A percentile compares a stretch with the other conserved stretches of the same genome.
Evolutionary conservation across 2,888 invertebrate species (phyloP).

Genomic region (Teleiodes luculella): DNA sequence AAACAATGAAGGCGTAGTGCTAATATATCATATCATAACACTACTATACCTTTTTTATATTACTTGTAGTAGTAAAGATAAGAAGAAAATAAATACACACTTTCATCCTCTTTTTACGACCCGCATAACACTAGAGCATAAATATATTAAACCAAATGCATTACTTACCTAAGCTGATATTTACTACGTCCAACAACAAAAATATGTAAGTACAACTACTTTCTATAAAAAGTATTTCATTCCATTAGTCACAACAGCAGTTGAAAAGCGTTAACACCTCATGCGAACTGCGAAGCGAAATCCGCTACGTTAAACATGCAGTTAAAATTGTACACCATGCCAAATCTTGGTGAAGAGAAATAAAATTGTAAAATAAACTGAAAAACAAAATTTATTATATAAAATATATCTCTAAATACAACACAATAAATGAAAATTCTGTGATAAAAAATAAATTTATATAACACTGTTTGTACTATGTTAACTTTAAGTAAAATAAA

Average conservation of each 20-base stretch:
- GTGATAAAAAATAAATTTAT: background rate
- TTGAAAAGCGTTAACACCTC: background rate
- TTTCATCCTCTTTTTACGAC: background rate
- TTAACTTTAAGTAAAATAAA: background rate
- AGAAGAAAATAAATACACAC: no score
- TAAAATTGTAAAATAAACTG: conserved; percentile 1
- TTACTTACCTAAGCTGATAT: background rate
- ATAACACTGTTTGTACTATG: background rate
- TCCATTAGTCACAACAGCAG: background rate
- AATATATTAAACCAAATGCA: background rate
- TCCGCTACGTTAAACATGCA: background rate
- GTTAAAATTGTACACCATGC: background rate
- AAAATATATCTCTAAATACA: conserved; percentile 10
- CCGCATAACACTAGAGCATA: background rate
- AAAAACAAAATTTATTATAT: conserved; percentile 17
- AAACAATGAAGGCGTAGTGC: no score
- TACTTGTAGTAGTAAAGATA: no score
- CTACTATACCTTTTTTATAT: background rate
- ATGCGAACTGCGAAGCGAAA: background rate
- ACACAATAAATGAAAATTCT: background rate
- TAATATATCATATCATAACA: no score
- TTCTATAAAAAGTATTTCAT: background rate
- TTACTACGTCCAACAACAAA: background rate
- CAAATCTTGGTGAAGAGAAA: background rate
- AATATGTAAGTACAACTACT: background rate